Percentiles rank a stretch among this genome's conserved stretches.
Evolutionary conservation across 2,888 invertebrate genomes (phyloP).

Genomic region (Junonia oenone): DNA sequence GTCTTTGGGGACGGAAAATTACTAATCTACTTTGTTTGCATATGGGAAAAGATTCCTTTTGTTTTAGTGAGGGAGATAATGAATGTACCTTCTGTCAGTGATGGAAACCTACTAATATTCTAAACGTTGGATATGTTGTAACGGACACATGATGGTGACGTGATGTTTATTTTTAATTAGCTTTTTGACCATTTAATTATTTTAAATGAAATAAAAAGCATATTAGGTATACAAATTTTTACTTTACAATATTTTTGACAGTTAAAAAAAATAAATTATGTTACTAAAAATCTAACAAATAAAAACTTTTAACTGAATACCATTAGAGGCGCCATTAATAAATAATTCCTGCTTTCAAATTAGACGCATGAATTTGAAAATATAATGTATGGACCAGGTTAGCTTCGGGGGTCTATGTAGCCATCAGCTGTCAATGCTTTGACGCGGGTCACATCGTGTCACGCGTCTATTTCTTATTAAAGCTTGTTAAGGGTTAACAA

Average conservation of each 20-base stretch:
- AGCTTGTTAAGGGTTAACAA: neutral
- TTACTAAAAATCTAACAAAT: neutral
- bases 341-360: neutral
- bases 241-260: too few relatives aligned
- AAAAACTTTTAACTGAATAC: neutral
- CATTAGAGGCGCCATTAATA: neutral
- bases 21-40: slow-evolving; percentile 26
- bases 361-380: neutral
- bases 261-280: too few relatives aligned
- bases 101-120: neutral
- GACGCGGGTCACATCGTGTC: slow-evolving; percentile 18
- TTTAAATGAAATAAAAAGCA: too few relatives aligned
- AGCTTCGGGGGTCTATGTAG: neutral
- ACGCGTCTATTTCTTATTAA: slow-evolving; percentile 7
- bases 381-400: neutral
- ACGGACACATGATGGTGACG: neutral
- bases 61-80: slow-evolving; percentile 1
- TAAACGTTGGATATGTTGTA: neutral
- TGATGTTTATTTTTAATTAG: too few relatives aligned
- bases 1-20: slow-evolving; percentile 26
- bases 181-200: too few relatives aligned
- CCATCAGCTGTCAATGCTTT: slow-evolving; percentile 14
- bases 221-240: too few relatives aligned
- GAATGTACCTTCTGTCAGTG: neutral
- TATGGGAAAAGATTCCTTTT: slow-evolving; percentile 6